phyloP scores from a whole-genome alignment of 2,113 vertebrate species.

The Chaetorhynchus papuensis region DNA sequence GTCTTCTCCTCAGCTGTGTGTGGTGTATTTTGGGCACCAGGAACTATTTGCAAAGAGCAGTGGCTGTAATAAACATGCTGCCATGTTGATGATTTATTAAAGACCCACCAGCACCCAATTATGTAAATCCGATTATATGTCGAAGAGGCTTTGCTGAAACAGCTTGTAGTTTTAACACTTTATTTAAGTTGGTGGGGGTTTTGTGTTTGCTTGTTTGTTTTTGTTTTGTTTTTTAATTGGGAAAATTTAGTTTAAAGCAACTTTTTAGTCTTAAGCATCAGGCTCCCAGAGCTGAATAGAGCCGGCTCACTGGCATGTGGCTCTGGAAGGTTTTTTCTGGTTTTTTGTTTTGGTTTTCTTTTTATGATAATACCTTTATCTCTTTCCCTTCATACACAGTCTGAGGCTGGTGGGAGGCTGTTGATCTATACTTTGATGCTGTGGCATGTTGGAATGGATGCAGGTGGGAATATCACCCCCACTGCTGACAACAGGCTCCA shows the following conservation, averaged over 20 bases:
- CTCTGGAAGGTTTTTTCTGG: not conserved
- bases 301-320: not conserved
- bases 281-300: not conserved
- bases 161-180: conserved; percentile 72
- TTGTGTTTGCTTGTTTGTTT: not conserved
- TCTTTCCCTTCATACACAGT: not conserved
- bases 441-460: not conserved
- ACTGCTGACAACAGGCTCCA: not conserved
- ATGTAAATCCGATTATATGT: conserved; percentile 79
- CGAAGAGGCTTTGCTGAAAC: conserved; percentile 71
- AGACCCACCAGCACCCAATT: conserved; percentile 70
- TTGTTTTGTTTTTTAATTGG: conserved; percentile 9
- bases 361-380: not conserved
- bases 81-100: conserved; percentile 67
- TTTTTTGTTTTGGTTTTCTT: not conserved
- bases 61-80: conserved; percentile 55
- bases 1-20: not conserved
- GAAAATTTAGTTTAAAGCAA: conserved; percentile 54
- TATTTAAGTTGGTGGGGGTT: not conserved
- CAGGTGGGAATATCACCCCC: not conserved
- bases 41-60: conserved; percentile 27
- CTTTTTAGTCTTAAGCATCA: not conserved
- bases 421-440: not conserved
- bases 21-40: not conserved
- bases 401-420: not conserved